A percentile compares a stretch with the other conserved stretches of the same genome.
Evolutionary conservation across 2,888 invertebrate species (phyloP).

Genomic region (Rhimphoctona megacephalus): DNA sequence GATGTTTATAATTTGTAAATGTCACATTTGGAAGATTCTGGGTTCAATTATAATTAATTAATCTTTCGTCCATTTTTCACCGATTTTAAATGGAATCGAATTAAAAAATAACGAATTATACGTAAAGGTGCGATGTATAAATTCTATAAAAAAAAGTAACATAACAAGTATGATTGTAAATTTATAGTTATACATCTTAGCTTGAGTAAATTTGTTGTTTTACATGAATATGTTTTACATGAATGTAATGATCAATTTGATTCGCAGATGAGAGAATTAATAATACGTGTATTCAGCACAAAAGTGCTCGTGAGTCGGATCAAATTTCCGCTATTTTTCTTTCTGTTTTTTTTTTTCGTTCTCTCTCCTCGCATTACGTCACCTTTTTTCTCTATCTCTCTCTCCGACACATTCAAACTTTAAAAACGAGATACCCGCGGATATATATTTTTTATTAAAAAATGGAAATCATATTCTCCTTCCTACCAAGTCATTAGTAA

Average conservation of each 20-base stretch:
- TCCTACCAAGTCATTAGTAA: conserved; percentile 60
- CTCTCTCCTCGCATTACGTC: conserved; percentile 31
- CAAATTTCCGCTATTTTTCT: conserved; percentile 62
- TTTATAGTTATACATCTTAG: background rate
- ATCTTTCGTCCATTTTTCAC: background rate
- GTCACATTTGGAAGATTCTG: background rate
- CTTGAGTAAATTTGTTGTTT: conserved; percentile 35
- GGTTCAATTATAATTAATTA: background rate
- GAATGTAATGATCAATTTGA: conserved; percentile 59
- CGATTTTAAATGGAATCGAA: background rate
- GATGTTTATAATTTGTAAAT: background rate
- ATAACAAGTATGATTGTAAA: background rate
- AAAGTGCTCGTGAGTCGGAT: conserved; percentile 31
- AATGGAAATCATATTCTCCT: conserved; percentile 61
- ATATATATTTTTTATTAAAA: conserved; percentile 58
- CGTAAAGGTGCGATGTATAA: background rate
- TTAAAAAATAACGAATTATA: background rate
- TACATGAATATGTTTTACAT: conserved; percentile 48
- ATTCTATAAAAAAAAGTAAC: background rate
- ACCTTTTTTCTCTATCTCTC: background rate
- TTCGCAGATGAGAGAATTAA: conserved; percentile 43
- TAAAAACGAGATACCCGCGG: conserved; percentile 36
- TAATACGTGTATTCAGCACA: conserved; percentile 29
- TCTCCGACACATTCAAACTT: background rate
- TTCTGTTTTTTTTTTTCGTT: conserved; percentile 13